phyloP scores from a whole-genome alignment of 53 echinoderm and acorn worm genomes.

The Pentamera pediparva region DNA sequence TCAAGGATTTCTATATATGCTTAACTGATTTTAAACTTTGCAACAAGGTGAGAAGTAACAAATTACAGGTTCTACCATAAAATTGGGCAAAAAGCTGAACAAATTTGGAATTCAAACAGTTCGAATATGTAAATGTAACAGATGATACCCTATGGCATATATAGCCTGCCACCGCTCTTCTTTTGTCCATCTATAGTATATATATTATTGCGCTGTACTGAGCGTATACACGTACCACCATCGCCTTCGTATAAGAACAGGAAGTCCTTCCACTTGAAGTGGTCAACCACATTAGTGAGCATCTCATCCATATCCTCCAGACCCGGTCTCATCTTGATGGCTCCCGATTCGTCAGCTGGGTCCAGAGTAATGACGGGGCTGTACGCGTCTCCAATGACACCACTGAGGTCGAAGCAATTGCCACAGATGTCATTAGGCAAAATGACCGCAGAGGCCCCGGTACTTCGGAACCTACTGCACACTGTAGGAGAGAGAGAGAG shows the following conservation, averaged over 20 bases:
- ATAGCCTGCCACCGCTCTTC: too few species aligned
- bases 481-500: neutral
- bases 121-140: neutral
- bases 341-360: slow-evolving; percentile 41
- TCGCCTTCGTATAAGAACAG: slow-evolving; percentile 45
- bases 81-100: too few species aligned
- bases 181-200: too few species aligned
- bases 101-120: neutral
- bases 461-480: slow-evolving; percentile 43
- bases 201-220: too few species aligned
- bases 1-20: too few species aligned
- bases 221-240: slow-evolving; percentile 21
- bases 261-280: slow-evolving; percentile 52
- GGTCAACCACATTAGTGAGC: slow-evolving; percentile 39
- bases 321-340: slow-evolving; percentile 56
- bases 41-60: too few species aligned
- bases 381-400: slow-evolving; percentile 50
- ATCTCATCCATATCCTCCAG: slow-evolving; percentile 38
- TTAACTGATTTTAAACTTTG: too few species aligned
- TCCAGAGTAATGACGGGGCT: slow-evolving; percentile 46
- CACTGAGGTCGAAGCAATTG: slow-evolving; percentile 43
- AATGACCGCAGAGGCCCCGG: slow-evolving; percentile 49
- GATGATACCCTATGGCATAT: too few species aligned
- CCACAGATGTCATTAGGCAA: slow-evolving; percentile 55
- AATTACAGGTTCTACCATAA: too few species aligned